phyloP scores from a whole-genome alignment of 2,797 vertebrate species.

The Lagorchestes hirsutus region DNA sequence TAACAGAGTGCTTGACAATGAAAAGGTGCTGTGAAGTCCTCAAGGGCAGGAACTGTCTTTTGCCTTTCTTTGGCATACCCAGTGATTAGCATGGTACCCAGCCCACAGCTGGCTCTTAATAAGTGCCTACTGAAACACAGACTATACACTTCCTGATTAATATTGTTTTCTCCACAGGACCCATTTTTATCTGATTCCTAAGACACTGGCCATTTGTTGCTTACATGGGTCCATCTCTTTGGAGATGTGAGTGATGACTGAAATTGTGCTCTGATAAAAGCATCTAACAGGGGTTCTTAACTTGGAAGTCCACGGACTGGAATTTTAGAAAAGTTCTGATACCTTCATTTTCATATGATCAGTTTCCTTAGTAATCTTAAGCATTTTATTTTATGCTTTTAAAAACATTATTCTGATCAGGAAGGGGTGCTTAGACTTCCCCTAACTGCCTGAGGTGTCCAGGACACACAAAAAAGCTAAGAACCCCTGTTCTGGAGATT shows the following conservation, averaged over 20 bases:
- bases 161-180: not conserved
- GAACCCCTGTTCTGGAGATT: not conserved
- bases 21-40: not conserved
- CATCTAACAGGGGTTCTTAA: not conserved
- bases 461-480: not conserved
- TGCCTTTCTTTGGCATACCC: not conserved
- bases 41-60: not conserved
- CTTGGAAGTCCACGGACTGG: not conserved
- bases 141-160: not conserved
- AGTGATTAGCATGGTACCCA: not conserved
- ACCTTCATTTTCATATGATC: not conserved
- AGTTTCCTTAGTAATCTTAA: not conserved
- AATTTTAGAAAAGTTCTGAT: not conserved
- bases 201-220: not conserved
- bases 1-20: not conserved
- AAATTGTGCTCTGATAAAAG: not conserved
- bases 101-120: not conserved
- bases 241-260: not conserved
- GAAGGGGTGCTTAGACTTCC: not conserved
- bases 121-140: not conserved
- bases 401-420: not conserved
- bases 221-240: not conserved
- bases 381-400: not conserved
- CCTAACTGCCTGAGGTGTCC: not conserved
- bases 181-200: not conserved